Conservation (phyloP, 2,113 vertebrate genomes). For the Rousettus leschenaultii region DNA sequence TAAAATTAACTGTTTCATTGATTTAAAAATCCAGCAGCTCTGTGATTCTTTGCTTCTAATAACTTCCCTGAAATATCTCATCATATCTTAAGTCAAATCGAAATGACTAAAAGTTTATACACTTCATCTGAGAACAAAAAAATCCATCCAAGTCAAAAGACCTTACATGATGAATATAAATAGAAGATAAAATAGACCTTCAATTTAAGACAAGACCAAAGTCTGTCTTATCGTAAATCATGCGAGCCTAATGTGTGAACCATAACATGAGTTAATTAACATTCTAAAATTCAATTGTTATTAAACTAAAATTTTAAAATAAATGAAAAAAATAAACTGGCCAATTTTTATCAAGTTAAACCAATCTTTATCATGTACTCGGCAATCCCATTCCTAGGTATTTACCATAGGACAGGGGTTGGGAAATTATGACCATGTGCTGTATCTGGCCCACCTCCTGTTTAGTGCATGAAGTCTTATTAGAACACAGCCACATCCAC, state of each 20-base stretch:
- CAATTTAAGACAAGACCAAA: not conserved
- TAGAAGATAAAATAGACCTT: not conserved
- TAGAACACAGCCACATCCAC: not conserved
- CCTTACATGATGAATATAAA: not conserved
- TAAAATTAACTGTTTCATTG: not conserved
- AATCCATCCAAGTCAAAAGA: not conserved
- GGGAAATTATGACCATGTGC: not conserved
- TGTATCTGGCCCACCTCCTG: not conserved
- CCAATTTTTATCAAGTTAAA: conserved; percentile 12
- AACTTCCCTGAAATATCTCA: not conserved
- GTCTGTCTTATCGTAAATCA: not conserved
- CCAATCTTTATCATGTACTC: not conserved
- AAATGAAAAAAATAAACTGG: not conserved
- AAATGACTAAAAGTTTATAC: not conserved
- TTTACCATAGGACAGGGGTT: not conserved
- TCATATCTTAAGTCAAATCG: not conserved
- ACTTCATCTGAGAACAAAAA: not conserved
- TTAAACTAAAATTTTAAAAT: not conserved
- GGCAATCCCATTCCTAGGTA: not conserved
- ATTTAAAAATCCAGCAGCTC: not conserved
- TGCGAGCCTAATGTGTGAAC: not conserved
- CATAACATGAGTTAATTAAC: not conserved
- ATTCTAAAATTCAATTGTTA: not conserved
- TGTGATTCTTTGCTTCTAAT: not conserved
- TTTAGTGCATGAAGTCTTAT: not conserved